Evolutionary conservation across 2,113 vertebrate species (phyloP).

Genomic region (Astur gentilis): DNA sequence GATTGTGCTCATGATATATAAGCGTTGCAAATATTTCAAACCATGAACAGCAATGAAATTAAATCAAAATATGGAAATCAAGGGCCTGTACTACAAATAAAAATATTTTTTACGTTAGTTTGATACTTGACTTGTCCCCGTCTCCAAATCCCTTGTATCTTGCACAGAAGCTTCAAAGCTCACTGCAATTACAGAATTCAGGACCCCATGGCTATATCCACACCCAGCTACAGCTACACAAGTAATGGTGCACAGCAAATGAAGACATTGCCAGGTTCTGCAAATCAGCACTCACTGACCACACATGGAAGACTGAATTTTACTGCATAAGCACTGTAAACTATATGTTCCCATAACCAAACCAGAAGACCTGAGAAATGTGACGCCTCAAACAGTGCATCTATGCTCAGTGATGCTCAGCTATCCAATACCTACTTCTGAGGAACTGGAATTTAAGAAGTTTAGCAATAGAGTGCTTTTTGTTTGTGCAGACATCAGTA

Average conservation of each 20-base stretch:
- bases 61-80: not conserved
- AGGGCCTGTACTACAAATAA: not conserved
- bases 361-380: not conserved
- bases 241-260: not conserved
- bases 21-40: not conserved
- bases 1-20: not conserved
- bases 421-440: not conserved
- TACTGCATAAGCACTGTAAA: not conserved
- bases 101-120: not conserved
- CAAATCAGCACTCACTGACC: not conserved
- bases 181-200: not conserved
- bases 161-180: not conserved
- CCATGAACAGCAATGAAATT: not conserved
- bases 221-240: not conserved
- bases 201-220: not conserved
- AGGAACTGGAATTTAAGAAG: not conserved
- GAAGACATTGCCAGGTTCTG: not conserved
- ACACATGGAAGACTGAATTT: not conserved
- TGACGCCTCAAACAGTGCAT: not conserved
- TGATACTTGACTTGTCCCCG: not conserved
- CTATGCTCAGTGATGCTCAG: not conserved
- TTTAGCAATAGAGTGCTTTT: not conserved
- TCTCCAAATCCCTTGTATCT: not conserved
- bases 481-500: not conserved
- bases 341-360: not conserved